These are phyloP conservation scores for Ictalurus punctatus DNA, from an alignment of 2,113 vertebrate species.

Conservation along the genomic window DNA sequence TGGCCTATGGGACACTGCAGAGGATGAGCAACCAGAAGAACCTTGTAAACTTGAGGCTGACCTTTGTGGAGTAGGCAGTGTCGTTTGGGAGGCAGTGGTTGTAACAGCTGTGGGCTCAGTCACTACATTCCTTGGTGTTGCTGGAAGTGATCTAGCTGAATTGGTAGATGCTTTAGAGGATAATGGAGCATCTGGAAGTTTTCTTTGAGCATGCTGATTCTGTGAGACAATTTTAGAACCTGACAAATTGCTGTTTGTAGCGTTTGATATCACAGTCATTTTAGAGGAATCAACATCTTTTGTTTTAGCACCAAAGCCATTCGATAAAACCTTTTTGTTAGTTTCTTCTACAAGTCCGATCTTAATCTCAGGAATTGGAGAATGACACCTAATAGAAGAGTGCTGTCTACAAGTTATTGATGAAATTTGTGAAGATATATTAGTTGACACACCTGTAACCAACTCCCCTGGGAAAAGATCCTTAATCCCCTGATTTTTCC, in stretches of 20 bases:
- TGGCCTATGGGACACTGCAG: constrained; percentile 50
- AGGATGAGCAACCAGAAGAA: constrained; percentile 11
- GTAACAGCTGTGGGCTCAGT: background rate
- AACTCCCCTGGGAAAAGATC: constrained; percentile 46
- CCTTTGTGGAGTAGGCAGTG: constrained; percentile 33
- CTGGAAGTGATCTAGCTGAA: constrained; percentile 56
- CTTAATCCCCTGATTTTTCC: constrained; percentile 66
- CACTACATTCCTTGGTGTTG: constrained; percentile 25
- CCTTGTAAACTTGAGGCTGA: constrained; percentile 33
- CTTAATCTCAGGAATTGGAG: constrained; percentile 66
- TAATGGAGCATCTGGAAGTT: constrained; percentile 51
- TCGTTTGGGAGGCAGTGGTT: constrained; percentile 22
- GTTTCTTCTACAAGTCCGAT: constrained; percentile 66
- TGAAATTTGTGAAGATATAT: constrained; percentile 46
- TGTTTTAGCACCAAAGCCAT: constrained; percentile 66
- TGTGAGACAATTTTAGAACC: constrained; percentile 55
- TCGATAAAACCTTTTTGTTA: constrained; percentile 9
- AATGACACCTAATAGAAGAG: constrained; percentile 40
- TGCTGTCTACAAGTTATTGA: constrained; percentile 58
- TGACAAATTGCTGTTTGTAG: background rate
- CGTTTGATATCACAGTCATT: constrained; percentile 46
- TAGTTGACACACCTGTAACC: background rate
- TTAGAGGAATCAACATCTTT: constrained; percentile 62
- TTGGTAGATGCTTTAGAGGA: constrained; percentile 42
- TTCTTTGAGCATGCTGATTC: constrained; percentile 39